These are phyloP conservation scores for Loris lydekkerianus DNA, from an alignment of 2,797 vertebrate genomes.

Conservation along the genomic window DNA sequence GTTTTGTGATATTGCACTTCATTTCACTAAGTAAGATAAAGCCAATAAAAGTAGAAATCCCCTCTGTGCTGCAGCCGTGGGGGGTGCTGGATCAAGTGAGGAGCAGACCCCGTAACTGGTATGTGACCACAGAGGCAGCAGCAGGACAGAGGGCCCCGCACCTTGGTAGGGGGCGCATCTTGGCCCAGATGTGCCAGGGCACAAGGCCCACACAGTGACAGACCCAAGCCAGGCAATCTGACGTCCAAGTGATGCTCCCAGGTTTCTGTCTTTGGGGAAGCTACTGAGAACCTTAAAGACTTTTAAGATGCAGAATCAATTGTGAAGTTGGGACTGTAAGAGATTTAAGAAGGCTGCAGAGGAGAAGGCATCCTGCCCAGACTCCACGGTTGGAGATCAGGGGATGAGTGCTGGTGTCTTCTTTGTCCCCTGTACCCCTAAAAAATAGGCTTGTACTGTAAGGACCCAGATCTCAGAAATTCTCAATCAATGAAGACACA, in stretches of 20 bases:
- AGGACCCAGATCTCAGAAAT: not conserved
- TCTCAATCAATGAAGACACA: not conserved
- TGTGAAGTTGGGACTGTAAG: too few relatives aligned
- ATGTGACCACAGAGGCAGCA: not conserved
- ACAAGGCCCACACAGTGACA: not conserved
- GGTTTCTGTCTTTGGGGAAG: too few relatives aligned
- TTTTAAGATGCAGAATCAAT: too few relatives aligned
- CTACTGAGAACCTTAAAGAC: too few relatives aligned
- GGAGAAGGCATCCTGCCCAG: not conserved
- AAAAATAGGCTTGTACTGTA: not conserved
- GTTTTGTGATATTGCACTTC: constrained; percentile 19
- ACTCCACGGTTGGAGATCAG: not conserved
- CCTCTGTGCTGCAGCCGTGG: not conserved
- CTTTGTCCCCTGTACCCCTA: too few relatives aligned
- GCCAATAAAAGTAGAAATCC: not conserved
- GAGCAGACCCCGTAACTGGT: not conserved
- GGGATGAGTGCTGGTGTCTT: not conserved
- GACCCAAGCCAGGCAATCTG: too few relatives aligned
- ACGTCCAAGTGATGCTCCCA: too few relatives aligned
- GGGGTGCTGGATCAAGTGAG: not conserved
- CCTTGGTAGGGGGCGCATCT: fast-evolving
- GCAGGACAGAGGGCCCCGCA: fast-evolving
- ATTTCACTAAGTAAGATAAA: constrained; percentile 2
- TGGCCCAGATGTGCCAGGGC: not conserved
- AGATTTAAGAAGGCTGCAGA: too few relatives aligned